Evolutionary conservation across 2,113 vertebrate species (phyloP), one percentile per base, ranked within the genome.

Genomic region (Ailurus styani): DNA sequence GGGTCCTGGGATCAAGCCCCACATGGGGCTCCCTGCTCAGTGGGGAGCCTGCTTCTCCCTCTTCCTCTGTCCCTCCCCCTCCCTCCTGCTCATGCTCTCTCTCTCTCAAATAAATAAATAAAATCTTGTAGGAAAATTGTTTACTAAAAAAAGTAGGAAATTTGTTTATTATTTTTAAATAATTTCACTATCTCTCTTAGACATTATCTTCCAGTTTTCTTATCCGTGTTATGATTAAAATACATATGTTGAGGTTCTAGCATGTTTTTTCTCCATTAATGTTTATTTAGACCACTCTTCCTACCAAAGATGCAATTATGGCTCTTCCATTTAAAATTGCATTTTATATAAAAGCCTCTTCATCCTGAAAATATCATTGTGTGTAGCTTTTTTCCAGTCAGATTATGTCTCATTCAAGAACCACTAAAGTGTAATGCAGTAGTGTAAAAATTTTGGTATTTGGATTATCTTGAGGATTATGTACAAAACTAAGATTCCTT

Each of bases 291-390:
- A 98, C 88, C 68, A 3, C 15, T 82, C 87, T 98, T 20, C 94
- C 97, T 98, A 98, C 97, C 97, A 96, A 97, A 60, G 55, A 89
- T 98, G 91, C 98, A 97, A 98, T 98, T 98, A 97, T 98, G 98
- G 97, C 98, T 98, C 97, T 98, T 98, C 96, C 96, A 98, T 98
- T 98, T 98, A 98, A 97, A 98, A 97, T 97, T 97, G 93, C 92
- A 98, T 98, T 97, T 98, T 98, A 97, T 94, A 94, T 96, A 79
- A 97, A 97, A 97, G 60, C 95, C 77, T 98, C 29, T 97, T 88
- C 95, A 97, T 98, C 84, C 55, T 97, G 87, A 98, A 98, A 98
- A 97, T 96, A 75, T 98, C 96, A 93, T 96, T 93, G 87, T 97
- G 82, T 96, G 86, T 98, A 23, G 91, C 64, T 97, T 86, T 97